Evolutionary conservation across 2,888 invertebrate genomes (phyloP).

Genomic region (Tetragonisca angustula): DNA sequence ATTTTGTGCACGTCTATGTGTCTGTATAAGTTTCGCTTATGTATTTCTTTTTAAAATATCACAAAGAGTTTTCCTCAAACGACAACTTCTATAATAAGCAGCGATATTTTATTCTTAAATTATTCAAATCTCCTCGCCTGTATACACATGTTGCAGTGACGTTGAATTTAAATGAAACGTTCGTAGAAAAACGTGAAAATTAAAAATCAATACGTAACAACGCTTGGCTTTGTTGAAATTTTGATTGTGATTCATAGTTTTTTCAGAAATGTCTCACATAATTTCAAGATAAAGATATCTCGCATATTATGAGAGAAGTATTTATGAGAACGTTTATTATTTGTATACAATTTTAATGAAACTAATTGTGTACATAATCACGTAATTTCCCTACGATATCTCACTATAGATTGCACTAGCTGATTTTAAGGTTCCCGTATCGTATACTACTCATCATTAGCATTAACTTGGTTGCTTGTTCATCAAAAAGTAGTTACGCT

Average conservation of each 20-base stretch:
- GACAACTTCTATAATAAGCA: not conserved
- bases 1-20: not conserved
- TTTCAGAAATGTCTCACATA: not conserved
- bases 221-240: not conserved
- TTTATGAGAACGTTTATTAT: not conserved
- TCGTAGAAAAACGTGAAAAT: not conserved
- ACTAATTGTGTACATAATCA: too few relatives aligned
- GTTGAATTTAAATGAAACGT: not conserved
- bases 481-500: too few relatives aligned
- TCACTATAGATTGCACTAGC: not conserved
- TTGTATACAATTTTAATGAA: not conserved
- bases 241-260: not conserved
- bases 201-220: not conserved
- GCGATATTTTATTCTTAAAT: not conserved
- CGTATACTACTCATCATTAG: not conserved
- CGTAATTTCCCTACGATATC: not conserved
- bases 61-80: slow-evolving; percentile 8
- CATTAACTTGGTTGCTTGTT: not conserved
- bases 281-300: not conserved
- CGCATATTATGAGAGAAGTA: not conserved
- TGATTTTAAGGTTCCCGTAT: not conserved
- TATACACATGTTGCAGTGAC: not conserved
- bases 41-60: too few relatives aligned
- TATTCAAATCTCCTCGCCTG: not conserved
- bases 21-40: too few relatives aligned